phyloP scores from a whole-genome alignment of 2,888 invertebrate genomes.

The Baronia brevicornis region DNA sequence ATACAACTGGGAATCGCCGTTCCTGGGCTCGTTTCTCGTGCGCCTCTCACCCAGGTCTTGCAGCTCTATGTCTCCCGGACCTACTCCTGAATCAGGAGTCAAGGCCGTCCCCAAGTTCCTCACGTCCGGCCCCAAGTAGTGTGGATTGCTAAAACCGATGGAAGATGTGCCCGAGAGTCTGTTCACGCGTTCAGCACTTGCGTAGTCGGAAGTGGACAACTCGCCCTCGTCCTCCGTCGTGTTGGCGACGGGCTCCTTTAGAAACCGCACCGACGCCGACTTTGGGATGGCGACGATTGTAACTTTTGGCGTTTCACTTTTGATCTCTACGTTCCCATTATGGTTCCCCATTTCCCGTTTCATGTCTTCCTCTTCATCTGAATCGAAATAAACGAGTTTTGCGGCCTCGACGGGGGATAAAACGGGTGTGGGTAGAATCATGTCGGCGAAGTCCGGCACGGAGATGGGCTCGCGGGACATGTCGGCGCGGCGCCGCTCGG shows the following conservation, averaged over 20 bases:
- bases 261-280: slow-evolving; percentile 77
- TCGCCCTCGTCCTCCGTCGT: slow-evolving; percentile 70
- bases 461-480: slow-evolving; percentile 82
- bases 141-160: slow-evolving; percentile 84
- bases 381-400: slow-evolving; percentile 81
- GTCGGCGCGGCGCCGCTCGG: slow-evolving; percentile 34
- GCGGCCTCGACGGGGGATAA: slow-evolving; percentile 81
- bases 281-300: slow-evolving; percentile 68
- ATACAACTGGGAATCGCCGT: slow-evolving; percentile 32
- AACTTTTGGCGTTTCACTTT: slow-evolving; percentile 6
- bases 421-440: slow-evolving; percentile 78
- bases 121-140: slow-evolving; percentile 83
- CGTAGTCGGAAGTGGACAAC: slow-evolving; percentile 83
- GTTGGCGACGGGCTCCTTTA: slow-evolving; percentile 59
- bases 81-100: slow-evolving; percentile 80
- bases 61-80: slow-evolving; percentile 58
- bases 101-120: slow-evolving; percentile 80
- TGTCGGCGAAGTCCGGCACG: slow-evolving; percentile 82
- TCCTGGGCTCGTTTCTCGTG: slow-evolving; percentile 34
- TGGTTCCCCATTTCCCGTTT: slow-evolving; percentile 30
- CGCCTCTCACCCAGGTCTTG: slow-evolving; percentile 39
- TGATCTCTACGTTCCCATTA: slow-evolving; percentile 29
- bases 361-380: slow-evolving; percentile 77
- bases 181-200: slow-evolving; percentile 81
- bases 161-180: slow-evolving; percentile 66